Evolutionary conservation across 2,888 invertebrate species (phyloP), one percentile per base, ranked within the genome.

Genomic region (Caenorhabditis sulstoni): DNA sequence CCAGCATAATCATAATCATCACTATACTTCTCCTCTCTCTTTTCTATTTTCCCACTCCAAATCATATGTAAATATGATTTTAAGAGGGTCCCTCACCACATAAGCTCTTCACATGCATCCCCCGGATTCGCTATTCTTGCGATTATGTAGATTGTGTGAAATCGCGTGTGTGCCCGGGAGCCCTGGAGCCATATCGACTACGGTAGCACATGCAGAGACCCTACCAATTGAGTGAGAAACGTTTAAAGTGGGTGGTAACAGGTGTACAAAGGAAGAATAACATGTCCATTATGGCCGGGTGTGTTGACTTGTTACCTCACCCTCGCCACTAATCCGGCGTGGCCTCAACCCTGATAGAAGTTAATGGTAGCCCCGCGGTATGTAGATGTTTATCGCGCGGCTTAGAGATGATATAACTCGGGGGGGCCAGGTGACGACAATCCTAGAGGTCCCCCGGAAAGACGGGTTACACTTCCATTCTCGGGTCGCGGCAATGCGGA

Each of bases 101-200:
- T 75, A 75, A 75, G 75, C 75, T 75, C 75, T 75, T 75, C 75
- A 67, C 74, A 75, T 66, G 74, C 75, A 59, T 67, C 67, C 45
- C 55, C 45, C 47, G n/a, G 57, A 39, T 62, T 61, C 47, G 55
- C 61, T 75, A 67, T 67, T 67, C 67, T 67, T 67, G 57, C 62
- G 67, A 67, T 75, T 75, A 77, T 77, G 77, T 47, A 77, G 77
- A 77, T 77, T 77, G 70, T 66, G 70, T 70, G 70, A 66, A 77
- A 77, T 77, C 65, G 77, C 77, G 70, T 75, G 66, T 62, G 66
- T 70, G 70, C 70, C 70, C 70, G 53, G 61, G 67, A 76, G 76
- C 58, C 62, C 44, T 37, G 49, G 50, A 35, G 29, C 50, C 47
- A 39, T 67, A 67, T 67, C 62, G 18, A 58, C 65, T 68, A 66